Conservation (phyloP, 2,888 invertebrate species). For the Electrophaes corylata region DNA sequence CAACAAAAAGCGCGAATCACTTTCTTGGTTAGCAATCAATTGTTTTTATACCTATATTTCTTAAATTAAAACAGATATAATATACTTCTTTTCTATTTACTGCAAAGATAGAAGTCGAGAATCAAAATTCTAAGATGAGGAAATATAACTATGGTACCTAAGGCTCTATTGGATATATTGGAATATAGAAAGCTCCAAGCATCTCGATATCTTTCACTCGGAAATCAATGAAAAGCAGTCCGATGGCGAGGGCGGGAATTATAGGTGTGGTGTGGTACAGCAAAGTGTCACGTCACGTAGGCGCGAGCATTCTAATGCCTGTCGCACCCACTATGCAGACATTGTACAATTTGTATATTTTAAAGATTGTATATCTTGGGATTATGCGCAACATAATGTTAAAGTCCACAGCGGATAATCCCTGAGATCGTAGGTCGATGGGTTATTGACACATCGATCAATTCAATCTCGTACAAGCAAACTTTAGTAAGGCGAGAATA, state of each 20-base stretch:
- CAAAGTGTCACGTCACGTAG: slow-evolving; percentile 57
- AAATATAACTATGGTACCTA: too few relatives aligned
- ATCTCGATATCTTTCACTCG: slow-evolving; percentile 13
- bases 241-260: slow-evolving; percentile 41
- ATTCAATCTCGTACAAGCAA: slow-evolving; percentile 40
- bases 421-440: slow-evolving; percentile 41
- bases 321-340: slow-evolving; percentile 50
- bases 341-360: slow-evolving; percentile 14
- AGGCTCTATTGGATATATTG: neutral
- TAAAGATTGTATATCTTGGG: slow-evolving; percentile 12
- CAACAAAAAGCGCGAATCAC: slow-evolving; percentile 6
- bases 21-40: too few relatives aligned
- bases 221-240: slow-evolving; percentile 23
- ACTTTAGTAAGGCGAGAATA: too few relatives aligned
- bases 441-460: slow-evolving; percentile 55
- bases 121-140: neutral
- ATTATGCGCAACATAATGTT: slow-evolving; percentile 13
- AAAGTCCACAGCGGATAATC: slow-evolving; percentile 6
- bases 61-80: neutral
- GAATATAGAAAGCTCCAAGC: neutral
- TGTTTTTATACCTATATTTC: neutral
- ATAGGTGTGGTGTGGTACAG: slow-evolving; percentile 34
- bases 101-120: too few relatives aligned
- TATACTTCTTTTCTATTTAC: too few relatives aligned
- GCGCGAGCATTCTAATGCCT: slow-evolving; percentile 57